Evolutionary conservation across 2,797 vertebrate species (phyloP).

Genomic region (Anguilla marmorata): DNA sequence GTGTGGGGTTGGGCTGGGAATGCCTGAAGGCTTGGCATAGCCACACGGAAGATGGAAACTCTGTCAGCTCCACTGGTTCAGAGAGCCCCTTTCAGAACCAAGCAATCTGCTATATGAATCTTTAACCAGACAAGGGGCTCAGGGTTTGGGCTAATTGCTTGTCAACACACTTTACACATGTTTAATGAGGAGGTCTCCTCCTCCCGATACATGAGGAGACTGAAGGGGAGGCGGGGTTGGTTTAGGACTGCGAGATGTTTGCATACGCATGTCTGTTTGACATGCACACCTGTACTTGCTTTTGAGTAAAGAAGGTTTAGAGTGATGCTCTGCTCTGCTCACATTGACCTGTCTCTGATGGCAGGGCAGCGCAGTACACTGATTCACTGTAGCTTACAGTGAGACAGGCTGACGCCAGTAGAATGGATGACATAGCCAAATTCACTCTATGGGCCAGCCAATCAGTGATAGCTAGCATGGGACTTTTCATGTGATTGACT

Average conservation of each 20-base stretch:
- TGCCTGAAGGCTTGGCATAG: background rate
- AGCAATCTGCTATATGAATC: background rate
- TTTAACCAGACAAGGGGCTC: constrained; percentile 12
- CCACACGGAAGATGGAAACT: background rate
- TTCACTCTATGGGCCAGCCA: background rate
- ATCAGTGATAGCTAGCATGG: background rate
- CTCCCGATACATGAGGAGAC: background rate
- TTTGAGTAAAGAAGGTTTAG: background rate
- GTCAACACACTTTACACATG: background rate
- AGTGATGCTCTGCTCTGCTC: background rate
- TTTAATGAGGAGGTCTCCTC: background rate
- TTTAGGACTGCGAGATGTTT: background rate
- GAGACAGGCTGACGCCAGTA: background rate
- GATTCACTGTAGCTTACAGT: background rate
- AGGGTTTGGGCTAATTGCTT: background rate
- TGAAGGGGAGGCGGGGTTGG: too few relatives aligned
- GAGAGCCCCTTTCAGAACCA: background rate
- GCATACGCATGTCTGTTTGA: background rate
- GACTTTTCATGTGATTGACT: background rate
- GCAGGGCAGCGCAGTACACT: background rate
- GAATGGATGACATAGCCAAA: background rate
- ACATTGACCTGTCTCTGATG: background rate
- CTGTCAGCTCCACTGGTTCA: background rate
- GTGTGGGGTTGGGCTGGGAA: background rate
- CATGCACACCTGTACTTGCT: background rate